Base-by-base conservation (phyloP, 2,888 invertebrate genomes). In the Lasius fuliginosus region DNA sequence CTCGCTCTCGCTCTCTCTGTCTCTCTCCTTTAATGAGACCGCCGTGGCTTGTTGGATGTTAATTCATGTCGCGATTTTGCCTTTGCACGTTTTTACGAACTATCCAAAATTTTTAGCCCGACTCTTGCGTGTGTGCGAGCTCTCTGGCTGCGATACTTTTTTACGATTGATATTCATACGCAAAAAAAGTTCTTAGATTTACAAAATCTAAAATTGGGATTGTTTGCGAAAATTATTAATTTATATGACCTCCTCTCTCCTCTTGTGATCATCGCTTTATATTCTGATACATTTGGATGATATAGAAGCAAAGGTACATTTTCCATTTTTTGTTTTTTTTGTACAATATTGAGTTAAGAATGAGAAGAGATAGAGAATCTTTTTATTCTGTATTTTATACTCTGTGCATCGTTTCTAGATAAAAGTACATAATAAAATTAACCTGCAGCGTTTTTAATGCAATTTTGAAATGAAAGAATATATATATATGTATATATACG, bases 1-100 rank as follows among this genome's bases (percentile, higher is more conserved):
- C 18, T 58, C 53, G 42, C 75, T 11, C 33, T 75, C 36, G 0
- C 60, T 68, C 9, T 67, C 23, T 27, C 62, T 46, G n/a, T n/a
- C 53, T 4, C 40, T 23, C 40, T 64, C 42, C 36, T 56, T 71
- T 84, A 62, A 71, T 64, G 81, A 71, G 81, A 64, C 62, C 81
- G 81, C 65, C 62, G 69, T 62, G 69, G 68, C 33, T 71, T 69
- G 46, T 64, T 49, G 81, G 68, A 68, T 36, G 53, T 77, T 77
- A 68, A 77, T 77, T 77, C 56, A 56, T 68, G 40, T 33, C 53
- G 68, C 18, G 49, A 18, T 53, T 77, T 56, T 76, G 36, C 65
- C 27, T 49, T 77, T 56, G 68, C 77, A 30, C 30, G 68, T 77
- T 68, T 68, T 68, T 68, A 56, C 18, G 23, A 9, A 30, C 62